Conservation (phyloP, 2,888 invertebrate species). For the Microctonus brassicae region DNA sequence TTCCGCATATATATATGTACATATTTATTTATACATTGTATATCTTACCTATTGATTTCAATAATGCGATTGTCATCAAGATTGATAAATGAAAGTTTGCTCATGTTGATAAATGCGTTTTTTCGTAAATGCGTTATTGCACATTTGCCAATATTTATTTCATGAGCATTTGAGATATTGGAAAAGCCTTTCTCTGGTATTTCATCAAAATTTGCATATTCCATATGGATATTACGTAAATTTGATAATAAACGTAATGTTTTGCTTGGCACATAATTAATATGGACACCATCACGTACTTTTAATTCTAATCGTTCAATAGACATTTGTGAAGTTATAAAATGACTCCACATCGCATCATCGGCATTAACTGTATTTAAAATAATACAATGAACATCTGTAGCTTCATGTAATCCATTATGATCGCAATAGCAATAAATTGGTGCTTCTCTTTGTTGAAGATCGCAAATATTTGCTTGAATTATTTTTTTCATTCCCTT, state of each 20-base stretch:
- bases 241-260: conserved; percentile 78
- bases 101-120: conserved; percentile 81
- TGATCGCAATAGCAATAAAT: conserved; percentile 80
- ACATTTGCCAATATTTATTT: conserved; percentile 79
- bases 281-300: conserved; percentile 78
- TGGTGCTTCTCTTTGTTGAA: conserved; percentile 73
- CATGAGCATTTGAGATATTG: conserved; percentile 78
- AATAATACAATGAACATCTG: conserved; percentile 84
- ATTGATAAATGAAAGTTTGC: conserved; percentile 78
- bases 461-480: conserved; percentile 74
- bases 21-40: too few relatives aligned
- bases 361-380: conserved; percentile 78
- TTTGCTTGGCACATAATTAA: conserved; percentile 81
- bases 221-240: conserved; percentile 78
- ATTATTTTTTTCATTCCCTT: conserved; percentile 55
- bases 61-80: conserved; percentile 83
- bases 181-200: conserved; percentile 81
- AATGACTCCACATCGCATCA: conserved; percentile 82
- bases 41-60: conserved; percentile 74
- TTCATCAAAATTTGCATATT: conserved; percentile 80
- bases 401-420: conserved; percentile 71
- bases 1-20: background rate
- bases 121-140: conserved; percentile 78
- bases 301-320: conserved; percentile 80
- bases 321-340: conserved; percentile 79